A percentile compares a stretch with the other conserved stretches of the same genome.
Conservation (phyloP, 2,888 invertebrate genomes). For the Cheilosia scutellata region DNA sequence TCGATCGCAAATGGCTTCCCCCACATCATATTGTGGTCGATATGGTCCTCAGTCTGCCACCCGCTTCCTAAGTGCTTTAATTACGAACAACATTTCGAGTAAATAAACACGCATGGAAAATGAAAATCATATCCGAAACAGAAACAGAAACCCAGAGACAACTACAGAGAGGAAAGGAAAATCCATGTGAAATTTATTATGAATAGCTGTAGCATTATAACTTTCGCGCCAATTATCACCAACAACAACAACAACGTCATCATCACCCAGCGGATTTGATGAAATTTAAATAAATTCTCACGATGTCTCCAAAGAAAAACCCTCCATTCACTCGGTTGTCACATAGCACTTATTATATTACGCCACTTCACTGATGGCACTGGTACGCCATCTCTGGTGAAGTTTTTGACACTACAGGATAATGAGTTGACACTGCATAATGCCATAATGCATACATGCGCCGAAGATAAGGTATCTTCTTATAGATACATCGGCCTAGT, state of each 20-base stretch:
- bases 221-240: slow-evolving; percentile 74
- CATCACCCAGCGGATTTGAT: not conserved
- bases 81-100: slow-evolving; percentile 43
- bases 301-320: slow-evolving; percentile 47
- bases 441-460: slow-evolving; percentile 1
- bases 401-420: slow-evolving; percentile 46
- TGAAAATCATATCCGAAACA: slow-evolving; percentile 39
- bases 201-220: slow-evolving; percentile 32
- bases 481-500: not conserved
- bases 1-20: slow-evolving; percentile 43
- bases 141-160: not conserved
- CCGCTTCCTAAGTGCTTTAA: slow-evolving; percentile 63
- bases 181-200: slow-evolving; percentile 47
- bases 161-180: slow-evolving; percentile 29
- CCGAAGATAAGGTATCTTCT: slow-evolving; percentile 37
- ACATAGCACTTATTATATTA: slow-evolving; percentile 45
- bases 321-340: slow-evolving; percentile 38
- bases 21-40: slow-evolving; percentile 38
- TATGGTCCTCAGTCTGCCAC: not conserved
- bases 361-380: slow-evolving; percentile 18
- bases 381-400: slow-evolving; percentile 9
- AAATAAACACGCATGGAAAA: slow-evolving; percentile 59
- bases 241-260: slow-evolving; percentile 1
- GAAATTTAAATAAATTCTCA: slow-evolving; percentile 70
- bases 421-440: slow-evolving; percentile 39